A percentile compares a stretch with the other conserved stretches of the same genome.
Conservation (phyloP, 2,113 vertebrate species). For the Leptobrachium leishanense region DNA sequence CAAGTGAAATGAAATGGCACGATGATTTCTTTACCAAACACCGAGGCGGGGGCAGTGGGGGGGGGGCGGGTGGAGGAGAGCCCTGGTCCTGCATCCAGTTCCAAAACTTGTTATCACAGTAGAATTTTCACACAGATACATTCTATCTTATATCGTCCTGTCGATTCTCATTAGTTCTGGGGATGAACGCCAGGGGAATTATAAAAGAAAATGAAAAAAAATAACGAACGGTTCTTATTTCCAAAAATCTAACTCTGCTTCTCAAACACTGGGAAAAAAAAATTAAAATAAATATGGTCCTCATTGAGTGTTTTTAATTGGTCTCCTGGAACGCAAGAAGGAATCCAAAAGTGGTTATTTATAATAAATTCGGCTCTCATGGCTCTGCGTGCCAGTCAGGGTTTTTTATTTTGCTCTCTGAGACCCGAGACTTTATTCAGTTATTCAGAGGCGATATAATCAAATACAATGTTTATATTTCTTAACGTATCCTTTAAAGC, state of each 20-base stretch:
- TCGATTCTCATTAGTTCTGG: constrained; percentile 59
- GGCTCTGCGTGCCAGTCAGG: constrained; percentile 61
- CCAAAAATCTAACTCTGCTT: constrained; percentile 63
- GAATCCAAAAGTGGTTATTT: constrained; percentile 56
- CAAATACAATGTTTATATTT: too few relatives aligned
- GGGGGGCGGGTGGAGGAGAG: neutral
- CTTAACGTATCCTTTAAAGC: too few relatives aligned
- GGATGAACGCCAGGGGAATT: constrained; percentile 41
- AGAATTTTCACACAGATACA: constrained; percentile 56
- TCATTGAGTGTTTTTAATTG: constrained; percentile 62
- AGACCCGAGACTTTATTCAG: neutral
- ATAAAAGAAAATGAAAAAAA: constrained; percentile 31
- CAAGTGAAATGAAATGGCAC: constrained; percentile 14
- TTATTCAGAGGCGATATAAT: neutral
- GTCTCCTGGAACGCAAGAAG: constrained; percentile 5
- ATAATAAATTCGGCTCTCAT: constrained; percentile 67
- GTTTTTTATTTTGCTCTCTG: neutral
- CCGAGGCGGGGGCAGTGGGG: neutral
- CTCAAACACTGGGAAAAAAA: constrained; percentile 69
- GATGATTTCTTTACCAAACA: neutral
- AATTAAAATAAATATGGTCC: constrained; percentile 68
- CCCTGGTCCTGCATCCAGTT: constrained; percentile 21
- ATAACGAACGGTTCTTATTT: constrained; percentile 56
- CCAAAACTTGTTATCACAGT: constrained; percentile 66
- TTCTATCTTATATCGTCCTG: constrained; percentile 58